Conservation (phyloP, 2,888 invertebrate genomes). For the Protonemura montana region DNA sequence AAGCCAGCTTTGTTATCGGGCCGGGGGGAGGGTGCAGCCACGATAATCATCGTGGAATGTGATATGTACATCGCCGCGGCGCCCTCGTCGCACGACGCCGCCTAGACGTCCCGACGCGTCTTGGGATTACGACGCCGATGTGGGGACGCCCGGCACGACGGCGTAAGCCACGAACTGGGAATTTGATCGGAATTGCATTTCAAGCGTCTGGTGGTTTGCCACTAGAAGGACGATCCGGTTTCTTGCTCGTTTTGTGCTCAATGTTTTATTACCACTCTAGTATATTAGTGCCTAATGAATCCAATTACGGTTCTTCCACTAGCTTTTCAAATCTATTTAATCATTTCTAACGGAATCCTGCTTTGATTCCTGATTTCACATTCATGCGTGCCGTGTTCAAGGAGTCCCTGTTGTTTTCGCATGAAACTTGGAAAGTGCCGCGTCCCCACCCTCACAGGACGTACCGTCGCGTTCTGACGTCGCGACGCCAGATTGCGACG, state of each 20-base stretch:
- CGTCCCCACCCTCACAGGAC: too few species aligned
- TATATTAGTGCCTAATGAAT: not conserved
- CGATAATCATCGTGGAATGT: not conserved
- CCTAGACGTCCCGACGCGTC: not conserved
- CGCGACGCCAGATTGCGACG: too few species aligned
- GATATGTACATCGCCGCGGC: not conserved
- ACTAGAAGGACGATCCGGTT: not conserved
- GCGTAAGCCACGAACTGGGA: not conserved
- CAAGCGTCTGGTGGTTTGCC: not conserved
- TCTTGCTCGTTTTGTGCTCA: not conserved
- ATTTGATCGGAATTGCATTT: not conserved
- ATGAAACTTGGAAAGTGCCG: too few species aligned
- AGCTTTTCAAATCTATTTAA: not conserved
- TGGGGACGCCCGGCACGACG: too few species aligned
- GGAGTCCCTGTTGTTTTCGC: too few species aligned
- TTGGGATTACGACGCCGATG: not conserved
- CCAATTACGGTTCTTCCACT: too few species aligned
- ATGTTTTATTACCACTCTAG: not conserved
- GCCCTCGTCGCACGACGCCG: not conserved
- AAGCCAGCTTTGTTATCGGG: not conserved
- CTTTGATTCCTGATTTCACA: too few species aligned
- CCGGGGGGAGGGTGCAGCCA: not conserved
- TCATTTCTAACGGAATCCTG: too few species aligned
- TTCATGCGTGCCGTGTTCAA: too few species aligned
- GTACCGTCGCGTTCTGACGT: too few species aligned